Evolutionary conservation across 2,888 invertebrate species (phyloP).

Genomic region (Phaonia tiefii): DNA sequence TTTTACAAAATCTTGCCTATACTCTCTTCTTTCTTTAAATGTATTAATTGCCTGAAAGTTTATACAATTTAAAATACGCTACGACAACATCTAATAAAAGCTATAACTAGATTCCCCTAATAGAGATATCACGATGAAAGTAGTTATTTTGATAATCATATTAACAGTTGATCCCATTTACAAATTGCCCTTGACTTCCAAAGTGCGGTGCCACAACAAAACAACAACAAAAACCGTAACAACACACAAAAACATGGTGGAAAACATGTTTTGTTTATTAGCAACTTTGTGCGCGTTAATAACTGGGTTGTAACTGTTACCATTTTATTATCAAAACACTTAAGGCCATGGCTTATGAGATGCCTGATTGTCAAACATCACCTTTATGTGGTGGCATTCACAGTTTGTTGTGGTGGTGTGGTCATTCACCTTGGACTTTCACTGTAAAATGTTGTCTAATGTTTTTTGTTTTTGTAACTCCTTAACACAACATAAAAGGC

Average conservation of each 20-base stretch:
- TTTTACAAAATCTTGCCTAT: too few relatives aligned
- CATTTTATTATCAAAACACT: conserved; percentile 53
- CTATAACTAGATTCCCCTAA: conserved; percentile 7
- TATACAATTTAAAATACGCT: too few relatives aligned
- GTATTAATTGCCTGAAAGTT: too few relatives aligned
- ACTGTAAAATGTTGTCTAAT: conserved; percentile 49
- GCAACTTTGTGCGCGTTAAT: conserved; percentile 38
- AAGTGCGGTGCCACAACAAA: neutral
- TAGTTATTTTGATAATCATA: neutral
- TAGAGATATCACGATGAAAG: conserved; percentile 1
- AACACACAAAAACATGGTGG: conserved; percentile 7
- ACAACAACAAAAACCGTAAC: neutral
- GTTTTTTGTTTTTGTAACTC: too few relatives aligned
- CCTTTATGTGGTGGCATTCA: conserved; percentile 4
- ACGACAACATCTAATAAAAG: too few relatives aligned
- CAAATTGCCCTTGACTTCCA: neutral
- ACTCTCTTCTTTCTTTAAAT: too few relatives aligned
- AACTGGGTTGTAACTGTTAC: conserved; percentile 25
- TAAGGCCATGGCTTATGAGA: conserved; percentile 17
- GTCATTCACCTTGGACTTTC: conserved; percentile 52
- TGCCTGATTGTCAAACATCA: conserved; percentile 5
- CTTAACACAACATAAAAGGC: conserved; percentile 59
- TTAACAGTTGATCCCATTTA: neutral
- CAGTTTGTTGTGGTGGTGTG: neutral
- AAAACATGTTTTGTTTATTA: conserved; percentile 57